Conservation (phyloP, 2,888 invertebrate species). For the Tachina grossa region DNA sequence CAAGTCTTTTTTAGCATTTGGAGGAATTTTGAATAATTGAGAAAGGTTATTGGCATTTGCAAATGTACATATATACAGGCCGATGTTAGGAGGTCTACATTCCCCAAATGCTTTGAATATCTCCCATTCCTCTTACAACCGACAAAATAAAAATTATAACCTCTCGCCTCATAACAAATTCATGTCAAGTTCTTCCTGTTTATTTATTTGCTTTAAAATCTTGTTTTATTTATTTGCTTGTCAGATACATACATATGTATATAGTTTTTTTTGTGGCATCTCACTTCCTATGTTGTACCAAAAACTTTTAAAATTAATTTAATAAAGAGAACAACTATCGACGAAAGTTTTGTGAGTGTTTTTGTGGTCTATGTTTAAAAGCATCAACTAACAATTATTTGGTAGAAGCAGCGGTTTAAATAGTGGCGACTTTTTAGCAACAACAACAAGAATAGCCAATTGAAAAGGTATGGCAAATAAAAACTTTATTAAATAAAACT, state of each 20-base stretch:
- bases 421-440: slow-evolving; percentile 42
- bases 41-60: too few species aligned
- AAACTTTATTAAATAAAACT: slow-evolving; percentile 36
- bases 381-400: slow-evolving; percentile 59
- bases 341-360: slow-evolving; percentile 30
- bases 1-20: too few species aligned
- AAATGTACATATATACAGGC: too few species aligned
- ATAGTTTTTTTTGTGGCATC: neutral
- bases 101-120: too few species aligned
- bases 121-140: neutral
- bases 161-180: slow-evolving; percentile 4
- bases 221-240: neutral
- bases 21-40: too few species aligned
- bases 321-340: slow-evolving; percentile 39
- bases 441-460: neutral
- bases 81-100: too few species aligned
- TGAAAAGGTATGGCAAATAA: slow-evolving; percentile 14
- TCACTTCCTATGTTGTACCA: neutral
- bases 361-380: slow-evolving; percentile 57
- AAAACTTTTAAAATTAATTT: slow-evolving; percentile 56
- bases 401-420: slow-evolving; percentile 40
- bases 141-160: neutral
- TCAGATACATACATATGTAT: neutral
- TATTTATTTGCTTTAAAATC: slow-evolving; percentile 5
- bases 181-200: neutral